These are phyloP conservation scores for Dryobota labecula DNA, from an alignment of 2,888 invertebrate genomes.

Conservation along the genomic window DNA sequence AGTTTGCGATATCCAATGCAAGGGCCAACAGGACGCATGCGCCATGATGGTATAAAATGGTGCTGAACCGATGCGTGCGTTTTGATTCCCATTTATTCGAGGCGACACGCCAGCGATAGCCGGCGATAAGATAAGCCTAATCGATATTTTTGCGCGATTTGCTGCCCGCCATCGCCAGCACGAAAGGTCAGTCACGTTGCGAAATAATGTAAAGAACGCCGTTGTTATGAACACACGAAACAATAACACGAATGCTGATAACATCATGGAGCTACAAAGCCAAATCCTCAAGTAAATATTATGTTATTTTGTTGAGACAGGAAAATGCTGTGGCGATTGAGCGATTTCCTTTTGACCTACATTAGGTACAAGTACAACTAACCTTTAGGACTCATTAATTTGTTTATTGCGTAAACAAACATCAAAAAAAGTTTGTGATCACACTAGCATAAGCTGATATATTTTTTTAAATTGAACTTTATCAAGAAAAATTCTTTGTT, in stretches of 20 bases:
- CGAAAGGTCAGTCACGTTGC: constrained; percentile 88
- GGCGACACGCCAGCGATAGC: constrained; percentile 86
- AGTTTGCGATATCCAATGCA: constrained; percentile 84
- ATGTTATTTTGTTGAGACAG: constrained; percentile 50
- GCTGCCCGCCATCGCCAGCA: constrained; percentile 79
- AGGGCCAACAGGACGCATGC: constrained; percentile 81
- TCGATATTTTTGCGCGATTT: constrained; percentile 89
- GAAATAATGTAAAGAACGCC: constrained; percentile 79
- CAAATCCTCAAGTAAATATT: constrained; percentile 39
- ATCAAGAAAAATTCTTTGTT: too few species aligned
- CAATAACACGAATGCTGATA: constrained; percentile 67
- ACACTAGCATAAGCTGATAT: too few species aligned
- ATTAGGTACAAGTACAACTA: constrained; percentile 19
- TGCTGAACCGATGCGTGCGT: constrained; percentile 75
- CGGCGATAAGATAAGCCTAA: constrained; percentile 82
- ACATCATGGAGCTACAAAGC: constrained; percentile 39
- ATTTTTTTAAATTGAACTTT: too few species aligned
- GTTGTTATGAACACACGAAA: constrained; percentile 72
- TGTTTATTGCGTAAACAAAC: constrained; percentile 28
- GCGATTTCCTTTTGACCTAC: constrained; percentile 64
- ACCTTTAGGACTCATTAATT: constrained; percentile 14
- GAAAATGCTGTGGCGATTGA: constrained; percentile 55
- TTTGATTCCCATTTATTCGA: constrained; percentile 79
- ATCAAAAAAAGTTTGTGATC: too few species aligned
- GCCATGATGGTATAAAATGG: constrained; percentile 62